phyloP scores from a whole-genome alignment of 2,113 vertebrate species.

The Otolemur garnettii region DNA sequence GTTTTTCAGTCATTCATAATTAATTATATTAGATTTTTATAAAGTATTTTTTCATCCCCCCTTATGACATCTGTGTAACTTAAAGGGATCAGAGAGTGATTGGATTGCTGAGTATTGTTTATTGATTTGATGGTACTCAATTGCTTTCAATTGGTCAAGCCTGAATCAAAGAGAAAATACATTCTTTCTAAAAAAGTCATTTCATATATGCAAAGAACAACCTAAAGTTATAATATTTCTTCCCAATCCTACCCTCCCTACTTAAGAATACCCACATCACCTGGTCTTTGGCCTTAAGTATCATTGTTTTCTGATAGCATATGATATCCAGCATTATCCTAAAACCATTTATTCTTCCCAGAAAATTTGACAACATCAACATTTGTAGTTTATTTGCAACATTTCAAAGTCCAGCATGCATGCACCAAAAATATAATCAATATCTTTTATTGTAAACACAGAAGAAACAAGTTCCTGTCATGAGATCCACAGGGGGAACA shows the following conservation, averaged over 20 bases:
- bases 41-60: background rate
- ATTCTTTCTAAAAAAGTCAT: background rate
- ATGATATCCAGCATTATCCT: background rate
- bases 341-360: background rate
- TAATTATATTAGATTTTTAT: slow-evolving; percentile 30
- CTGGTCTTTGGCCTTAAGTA: background rate
- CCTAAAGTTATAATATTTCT: background rate
- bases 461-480: background rate
- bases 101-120: background rate
- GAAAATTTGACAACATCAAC: background rate
- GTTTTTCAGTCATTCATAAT: slow-evolving; percentile 30
- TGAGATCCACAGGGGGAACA: background rate
- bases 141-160: slow-evolving; percentile 9
- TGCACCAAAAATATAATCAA: background rate
- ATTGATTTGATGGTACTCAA: background rate
- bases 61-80: background rate
- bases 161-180: background rate
- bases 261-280: background rate
- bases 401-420: background rate
- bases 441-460: background rate
- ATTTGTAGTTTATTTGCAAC: background rate
- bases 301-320: background rate
- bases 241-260: background rate
- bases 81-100: background rate
- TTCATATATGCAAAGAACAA: background rate